These are phyloP conservation scores for Dinomys branickii DNA, from an alignment of 2,113 vertebrate genomes.

Conservation along the genomic window DNA sequence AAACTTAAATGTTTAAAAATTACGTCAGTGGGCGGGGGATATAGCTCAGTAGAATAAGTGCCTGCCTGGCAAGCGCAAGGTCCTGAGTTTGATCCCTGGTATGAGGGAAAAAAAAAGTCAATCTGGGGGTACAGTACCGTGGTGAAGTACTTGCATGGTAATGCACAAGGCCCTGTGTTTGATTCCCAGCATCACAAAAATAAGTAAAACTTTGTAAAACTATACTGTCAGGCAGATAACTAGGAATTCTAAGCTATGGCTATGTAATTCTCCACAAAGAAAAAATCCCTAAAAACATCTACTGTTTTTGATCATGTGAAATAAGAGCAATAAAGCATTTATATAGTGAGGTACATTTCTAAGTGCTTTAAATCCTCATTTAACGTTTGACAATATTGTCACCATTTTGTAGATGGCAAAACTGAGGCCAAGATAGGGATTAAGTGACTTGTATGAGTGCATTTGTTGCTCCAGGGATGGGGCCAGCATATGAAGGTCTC, in stretches of 20 bases:
- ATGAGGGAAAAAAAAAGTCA: too few relatives aligned
- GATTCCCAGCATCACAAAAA: background rate
- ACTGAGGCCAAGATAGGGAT: background rate
- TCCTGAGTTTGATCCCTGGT: too few relatives aligned
- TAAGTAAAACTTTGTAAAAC: background rate
- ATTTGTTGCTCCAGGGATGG: background rate
- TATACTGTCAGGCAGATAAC: background rate
- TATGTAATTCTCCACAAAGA: background rate
- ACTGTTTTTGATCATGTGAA: background rate
- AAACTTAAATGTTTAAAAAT: background rate
- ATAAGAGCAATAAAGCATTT: background rate
- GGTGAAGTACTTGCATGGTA: too few relatives aligned
- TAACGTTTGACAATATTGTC: background rate
- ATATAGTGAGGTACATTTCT: background rate
- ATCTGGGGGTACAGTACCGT: background rate
- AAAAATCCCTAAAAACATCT: background rate
- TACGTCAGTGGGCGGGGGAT: too few relatives aligned
- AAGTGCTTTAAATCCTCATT: background rate
- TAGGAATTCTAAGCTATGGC: background rate
- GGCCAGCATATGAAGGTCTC: background rate
- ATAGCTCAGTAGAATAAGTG: too few relatives aligned
- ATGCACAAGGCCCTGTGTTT: background rate
- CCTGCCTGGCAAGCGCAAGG: too few relatives aligned
- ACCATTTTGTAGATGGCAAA: background rate
- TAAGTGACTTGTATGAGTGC: background rate